Evolutionary conservation across 1,140 invertebrate species (phyloP), one percentile per base, ranked within the genome.

Genomic region (Ptiloglossa arizonensis): DNA sequence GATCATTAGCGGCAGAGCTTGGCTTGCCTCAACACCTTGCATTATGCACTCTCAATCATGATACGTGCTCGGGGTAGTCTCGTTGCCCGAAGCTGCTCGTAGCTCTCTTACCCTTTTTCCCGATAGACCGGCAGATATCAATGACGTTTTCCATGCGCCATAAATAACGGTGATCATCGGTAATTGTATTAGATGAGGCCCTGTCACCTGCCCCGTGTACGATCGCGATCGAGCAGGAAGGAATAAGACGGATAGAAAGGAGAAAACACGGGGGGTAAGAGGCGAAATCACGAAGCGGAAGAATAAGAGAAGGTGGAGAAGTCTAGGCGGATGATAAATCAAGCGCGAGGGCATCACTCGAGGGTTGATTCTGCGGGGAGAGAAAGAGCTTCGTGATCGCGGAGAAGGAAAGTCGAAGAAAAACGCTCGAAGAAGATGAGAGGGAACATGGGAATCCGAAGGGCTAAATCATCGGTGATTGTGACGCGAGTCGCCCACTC

Each of bases 181-280:
- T 90, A 91, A 91, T 91, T 91, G 90, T 90, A 90, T 91, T 91
- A 92, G 88, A 91, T 91, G 88, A 91, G 78, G 54, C 79, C 81
- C 88, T 89, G 89, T 89, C 87, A 83, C 75, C 82, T 72, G 77
- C 56, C 72, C 48, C n/a, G 57, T 27, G 81, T 52, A 27, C 67
- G 44, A 35, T 71, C 59, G 19, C n/a, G 29, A 41, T 38, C n/a
- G 15, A 56, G 27, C 5, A 59, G 24, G 17, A 17, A 38, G n/a
- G 13, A 60, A 60, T 13, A 29, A 75, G 46, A 52, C 22, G 50
- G 27, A 50, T 24, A 44, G 35, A n/a, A 22, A n/a, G 35, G 11
- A 29, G 35, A 44, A 46, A 8, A 68, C 54, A 2, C 52, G 29
- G 48, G 38, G 29, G 59, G 35, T 13, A 19, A 17, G 57, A 38